phyloP scores from a whole-genome alignment of 2,113 vertebrate genomes.

The Pimephales promelas region DNA sequence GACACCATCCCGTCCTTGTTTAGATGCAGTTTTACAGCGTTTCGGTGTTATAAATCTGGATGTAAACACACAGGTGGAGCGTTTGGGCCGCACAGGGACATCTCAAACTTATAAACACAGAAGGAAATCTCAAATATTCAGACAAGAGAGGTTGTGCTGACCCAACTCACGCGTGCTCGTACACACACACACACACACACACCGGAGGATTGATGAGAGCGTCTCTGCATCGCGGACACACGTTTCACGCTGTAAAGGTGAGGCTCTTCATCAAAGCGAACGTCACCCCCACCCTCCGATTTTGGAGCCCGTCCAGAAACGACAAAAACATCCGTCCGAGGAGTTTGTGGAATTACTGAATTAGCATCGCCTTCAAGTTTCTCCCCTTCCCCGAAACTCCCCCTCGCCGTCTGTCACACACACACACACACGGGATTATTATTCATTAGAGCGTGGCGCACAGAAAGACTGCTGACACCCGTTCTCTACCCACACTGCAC shows the following conservation, averaged over 20 bases:
- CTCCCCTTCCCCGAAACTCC: constrained; percentile 27
- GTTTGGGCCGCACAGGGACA: constrained; percentile 1
- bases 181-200: constrained; percentile 23
- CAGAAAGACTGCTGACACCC: constrained; percentile 68
- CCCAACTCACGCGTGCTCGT: neutral
- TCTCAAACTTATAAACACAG: constrained; percentile 13
- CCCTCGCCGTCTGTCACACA: constrained; percentile 10
- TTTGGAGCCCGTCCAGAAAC: constrained; percentile 57
- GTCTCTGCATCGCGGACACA: constrained; percentile 39
- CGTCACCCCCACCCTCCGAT: constrained; percentile 8
- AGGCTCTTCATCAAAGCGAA: constrained; percentile 60
- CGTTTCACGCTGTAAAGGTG: constrained; percentile 56
- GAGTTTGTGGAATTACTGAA: constrained; percentile 42
- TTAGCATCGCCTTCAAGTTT: constrained; percentile 57
- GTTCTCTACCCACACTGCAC: constrained; percentile 54
- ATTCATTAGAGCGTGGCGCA: constrained; percentile 54
- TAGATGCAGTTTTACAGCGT: neutral
- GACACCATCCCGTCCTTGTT: constrained; percentile 13
- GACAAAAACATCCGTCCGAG: constrained; percentile 40
- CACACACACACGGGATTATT: constrained; percentile 30
- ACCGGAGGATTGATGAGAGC: constrained; percentile 40
- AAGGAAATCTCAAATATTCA: constrained; percentile 15
- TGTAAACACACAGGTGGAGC: constrained; percentile 26
- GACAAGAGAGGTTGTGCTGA: constrained; percentile 34
- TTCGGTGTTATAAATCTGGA: neutral